Evolutionary conservation across 2,888 invertebrate species (phyloP).

Genomic region (Mimumesa dahlbomi): DNA sequence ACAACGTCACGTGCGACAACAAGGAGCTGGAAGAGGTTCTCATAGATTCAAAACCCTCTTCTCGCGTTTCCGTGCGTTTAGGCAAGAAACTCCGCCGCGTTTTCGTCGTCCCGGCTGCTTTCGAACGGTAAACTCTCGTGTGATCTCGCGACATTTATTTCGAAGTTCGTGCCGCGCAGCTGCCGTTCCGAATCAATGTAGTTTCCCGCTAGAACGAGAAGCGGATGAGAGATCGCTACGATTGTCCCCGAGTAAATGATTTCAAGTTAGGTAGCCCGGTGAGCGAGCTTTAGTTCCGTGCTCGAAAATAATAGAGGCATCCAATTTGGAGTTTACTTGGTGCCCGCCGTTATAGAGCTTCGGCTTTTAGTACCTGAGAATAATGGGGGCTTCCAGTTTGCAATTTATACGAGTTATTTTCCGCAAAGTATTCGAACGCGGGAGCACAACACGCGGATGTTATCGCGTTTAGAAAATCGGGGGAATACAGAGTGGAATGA

Average conservation of each 20-base stretch:
- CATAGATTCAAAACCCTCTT: slow-evolving; percentile 11
- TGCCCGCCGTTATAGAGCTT: slow-evolving; percentile 20
- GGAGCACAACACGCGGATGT: no score
- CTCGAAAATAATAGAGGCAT: slow-evolving; percentile 40
- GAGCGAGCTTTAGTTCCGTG: slow-evolving; percentile 10
- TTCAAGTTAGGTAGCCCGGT: neutral
- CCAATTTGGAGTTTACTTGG: slow-evolving; percentile 36
- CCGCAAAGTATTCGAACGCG: slow-evolving; percentile 7
- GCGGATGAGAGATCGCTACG: neutral
- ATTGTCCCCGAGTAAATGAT: slow-evolving; percentile 24
- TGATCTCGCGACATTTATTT: slow-evolving; percentile 7
- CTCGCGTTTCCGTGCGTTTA: slow-evolving; percentile 9
- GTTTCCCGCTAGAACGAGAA: neutral
- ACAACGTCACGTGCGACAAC: neutral
- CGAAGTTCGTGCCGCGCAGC: slow-evolving; percentile 2
- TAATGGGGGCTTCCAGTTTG: slow-evolving; percentile 14
- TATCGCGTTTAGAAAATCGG: neutral
- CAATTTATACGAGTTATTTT: slow-evolving; percentile 28
- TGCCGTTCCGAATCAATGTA: neutral
- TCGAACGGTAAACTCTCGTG: neutral
- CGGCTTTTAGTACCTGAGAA: slow-evolving; percentile 11
- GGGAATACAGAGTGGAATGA: no score
- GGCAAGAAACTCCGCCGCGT: slow-evolving; percentile 13
- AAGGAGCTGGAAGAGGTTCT: neutral
- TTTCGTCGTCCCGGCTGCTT: neutral